These are phyloP conservation scores for Microcebus ravelobensis DNA, from an alignment of 2,113 vertebrate species.

Conservation along the genomic window DNA sequence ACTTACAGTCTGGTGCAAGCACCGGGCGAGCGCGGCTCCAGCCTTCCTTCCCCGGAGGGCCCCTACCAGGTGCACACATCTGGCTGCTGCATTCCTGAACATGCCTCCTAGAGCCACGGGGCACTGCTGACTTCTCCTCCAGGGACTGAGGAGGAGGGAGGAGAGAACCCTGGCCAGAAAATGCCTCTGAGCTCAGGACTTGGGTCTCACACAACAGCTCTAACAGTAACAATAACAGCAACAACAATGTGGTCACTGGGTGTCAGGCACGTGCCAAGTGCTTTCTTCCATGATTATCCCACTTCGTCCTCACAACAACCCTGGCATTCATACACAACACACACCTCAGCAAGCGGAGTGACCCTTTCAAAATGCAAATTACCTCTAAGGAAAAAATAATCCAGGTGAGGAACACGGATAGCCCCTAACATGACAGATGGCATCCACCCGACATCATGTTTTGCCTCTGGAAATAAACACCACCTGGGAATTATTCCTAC, in stretches of 20 bases:
- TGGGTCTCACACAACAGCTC: neutral
- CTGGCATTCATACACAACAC: neutral
- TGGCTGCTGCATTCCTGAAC: constrained; percentile 48
- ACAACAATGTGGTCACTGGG: neutral
- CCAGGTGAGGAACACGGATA: neutral
- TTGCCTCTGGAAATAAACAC: neutral
- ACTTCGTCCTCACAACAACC: neutral
- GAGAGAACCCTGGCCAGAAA: constrained; percentile 14
- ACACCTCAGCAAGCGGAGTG: neutral
- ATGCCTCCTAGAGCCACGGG: constrained; percentile 54
- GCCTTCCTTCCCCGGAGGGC: constrained; percentile 61
- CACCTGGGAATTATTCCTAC: neutral
- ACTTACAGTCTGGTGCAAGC: constrained; percentile 78
- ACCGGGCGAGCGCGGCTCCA: neutral
- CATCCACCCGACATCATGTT: neutral
- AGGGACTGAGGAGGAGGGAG: constrained; percentile 24
- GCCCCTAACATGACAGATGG: neutral
- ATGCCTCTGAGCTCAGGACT: neutral
- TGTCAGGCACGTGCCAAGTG: fast-evolving
- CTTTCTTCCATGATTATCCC: neutral
- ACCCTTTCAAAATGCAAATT: neutral
- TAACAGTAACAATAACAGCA: neutral
- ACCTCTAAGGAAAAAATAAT: neutral
- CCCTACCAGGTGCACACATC: neutral
- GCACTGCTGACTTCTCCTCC: constrained; percentile 1